Conservation (phyloP, 1,140 invertebrate species). For the Sminthurinus signatus region DNA sequence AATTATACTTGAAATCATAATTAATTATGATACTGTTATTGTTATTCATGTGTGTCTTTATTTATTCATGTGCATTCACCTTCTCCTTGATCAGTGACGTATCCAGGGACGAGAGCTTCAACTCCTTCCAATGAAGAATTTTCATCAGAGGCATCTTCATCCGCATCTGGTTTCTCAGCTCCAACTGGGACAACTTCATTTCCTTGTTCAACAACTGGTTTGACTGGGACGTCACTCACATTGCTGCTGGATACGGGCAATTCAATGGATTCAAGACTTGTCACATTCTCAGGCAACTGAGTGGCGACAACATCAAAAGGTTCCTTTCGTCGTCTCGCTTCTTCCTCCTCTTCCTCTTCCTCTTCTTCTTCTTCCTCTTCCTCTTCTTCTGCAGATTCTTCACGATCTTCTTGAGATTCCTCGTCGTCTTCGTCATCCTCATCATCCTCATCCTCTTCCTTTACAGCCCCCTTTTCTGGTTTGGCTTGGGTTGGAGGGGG, state of each 20-base stretch:
- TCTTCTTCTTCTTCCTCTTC: slow-evolving; percentile 27
- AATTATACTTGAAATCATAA: too few species aligned
- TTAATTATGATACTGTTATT: too few species aligned
- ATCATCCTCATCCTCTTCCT: slow-evolving; percentile 32
- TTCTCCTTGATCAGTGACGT: slow-evolving; percentile 41
- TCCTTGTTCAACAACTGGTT: slow-evolving; percentile 10
- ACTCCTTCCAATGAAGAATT: slow-evolving; percentile 12
- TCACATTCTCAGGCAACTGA: slow-evolving; percentile 13
- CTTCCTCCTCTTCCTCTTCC: slow-evolving; percentile 28
- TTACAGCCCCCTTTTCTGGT: slow-evolving; percentile 25
- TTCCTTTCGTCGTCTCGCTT: slow-evolving; percentile 26
- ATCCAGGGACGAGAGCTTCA: slow-evolving; percentile 40
- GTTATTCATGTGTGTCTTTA: too few species aligned
- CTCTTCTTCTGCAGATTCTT: slow-evolving; percentile 24
- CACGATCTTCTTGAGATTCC: slow-evolving; percentile 24
- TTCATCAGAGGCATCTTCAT: slow-evolving; percentile 13
- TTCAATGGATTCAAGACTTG: slow-evolving; percentile 20
- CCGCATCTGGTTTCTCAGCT: not conserved
- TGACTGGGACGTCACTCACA: slow-evolving; percentile 10
- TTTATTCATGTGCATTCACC: too few species aligned
- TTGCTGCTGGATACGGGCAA: slow-evolving; percentile 10
- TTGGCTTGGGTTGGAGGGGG: not conserved
- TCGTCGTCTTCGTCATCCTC: slow-evolving; percentile 33
- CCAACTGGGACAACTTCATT: not conserved
- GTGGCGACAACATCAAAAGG: slow-evolving; percentile 12